phyloP scores from a whole-genome alignment of 2,113 vertebrate species.

The Sphyrna mokarran region DNA sequence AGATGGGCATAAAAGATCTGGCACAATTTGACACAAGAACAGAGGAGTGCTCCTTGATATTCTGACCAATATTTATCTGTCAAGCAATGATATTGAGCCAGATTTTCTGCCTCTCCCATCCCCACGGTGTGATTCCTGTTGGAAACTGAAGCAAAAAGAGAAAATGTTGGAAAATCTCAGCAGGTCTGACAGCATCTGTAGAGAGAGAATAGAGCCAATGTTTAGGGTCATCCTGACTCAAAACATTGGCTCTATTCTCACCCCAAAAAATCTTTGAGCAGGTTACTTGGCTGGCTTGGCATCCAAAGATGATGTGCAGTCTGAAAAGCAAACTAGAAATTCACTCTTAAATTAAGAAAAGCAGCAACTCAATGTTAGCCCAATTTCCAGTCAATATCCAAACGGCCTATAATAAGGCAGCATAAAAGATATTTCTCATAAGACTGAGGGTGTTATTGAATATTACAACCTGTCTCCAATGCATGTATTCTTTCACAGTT shows the following conservation, averaged over 20 bases:
- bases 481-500: background rate
- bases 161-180: too few species aligned
- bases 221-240: too few species aligned
- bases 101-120: too few species aligned
- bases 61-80: background rate
- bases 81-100: background rate
- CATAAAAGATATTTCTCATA: background rate
- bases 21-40: background rate
- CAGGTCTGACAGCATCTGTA: too few species aligned
- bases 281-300: background rate
- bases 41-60: background rate
- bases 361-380: background rate
- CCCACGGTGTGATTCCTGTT: too few species aligned
- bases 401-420: background rate
- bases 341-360: background rate
- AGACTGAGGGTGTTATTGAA: background rate
- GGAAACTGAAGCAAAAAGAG: too few species aligned
- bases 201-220: too few species aligned
- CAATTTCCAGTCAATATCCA: background rate
- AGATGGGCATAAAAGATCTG: background rate
- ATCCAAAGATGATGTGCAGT: background rate
- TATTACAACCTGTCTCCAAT: background rate
- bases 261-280: background rate
- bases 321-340: background rate
- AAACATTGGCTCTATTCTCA: too few species aligned